Percentiles rank a stretch among this genome's conserved stretches.
Conservation (phyloP, 1,140 invertebrate species). For the Macrotrachela quadricornifera region DNA sequence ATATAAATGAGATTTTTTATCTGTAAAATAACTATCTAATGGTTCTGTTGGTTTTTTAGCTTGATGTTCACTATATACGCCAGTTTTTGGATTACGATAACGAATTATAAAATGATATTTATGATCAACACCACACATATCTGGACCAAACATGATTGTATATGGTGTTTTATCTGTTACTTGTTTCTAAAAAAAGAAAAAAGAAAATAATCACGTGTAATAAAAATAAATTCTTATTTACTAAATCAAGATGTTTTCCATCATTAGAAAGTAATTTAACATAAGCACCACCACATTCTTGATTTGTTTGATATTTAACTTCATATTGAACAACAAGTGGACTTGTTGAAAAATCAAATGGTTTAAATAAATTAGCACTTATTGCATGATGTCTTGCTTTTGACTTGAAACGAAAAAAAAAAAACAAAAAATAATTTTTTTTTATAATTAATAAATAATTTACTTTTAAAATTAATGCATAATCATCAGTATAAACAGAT, state of each 20-base stretch:
- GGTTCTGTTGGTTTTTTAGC: constrained; percentile 67
- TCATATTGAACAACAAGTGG: constrained; percentile 66
- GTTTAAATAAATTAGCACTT: constrained; percentile 49
- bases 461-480: constrained; percentile 69
- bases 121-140: constrained; percentile 87
- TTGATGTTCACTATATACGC: constrained; percentile 45
- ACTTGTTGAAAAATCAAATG: constrained; percentile 63
- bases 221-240: constrained; percentile 14
- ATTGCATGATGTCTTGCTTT: constrained; percentile 92
- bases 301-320: constrained; percentile 58
- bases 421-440: no score
- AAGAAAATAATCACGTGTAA: no score
- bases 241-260: constrained; percentile 42
- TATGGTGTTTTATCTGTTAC: constrained; percentile 90
- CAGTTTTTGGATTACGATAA: constrained; percentile 83
- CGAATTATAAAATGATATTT: constrained; percentile 95
- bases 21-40: constrained; percentile 69
- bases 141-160: constrained; percentile 96
- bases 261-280: constrained; percentile 58
- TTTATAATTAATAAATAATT: no score
- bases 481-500: constrained; percentile 54
- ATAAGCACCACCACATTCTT: constrained; percentile 95
- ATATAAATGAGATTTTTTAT: constrained; percentile 83
- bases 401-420: no score
- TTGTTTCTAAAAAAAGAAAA: no score